Percentiles rank a stretch among this genome's conserved stretches.
These are phyloP conservation scores for Cettia cetti DNA, from an alignment of 2,113 vertebrate genomes.

Conservation along the genomic window DNA sequence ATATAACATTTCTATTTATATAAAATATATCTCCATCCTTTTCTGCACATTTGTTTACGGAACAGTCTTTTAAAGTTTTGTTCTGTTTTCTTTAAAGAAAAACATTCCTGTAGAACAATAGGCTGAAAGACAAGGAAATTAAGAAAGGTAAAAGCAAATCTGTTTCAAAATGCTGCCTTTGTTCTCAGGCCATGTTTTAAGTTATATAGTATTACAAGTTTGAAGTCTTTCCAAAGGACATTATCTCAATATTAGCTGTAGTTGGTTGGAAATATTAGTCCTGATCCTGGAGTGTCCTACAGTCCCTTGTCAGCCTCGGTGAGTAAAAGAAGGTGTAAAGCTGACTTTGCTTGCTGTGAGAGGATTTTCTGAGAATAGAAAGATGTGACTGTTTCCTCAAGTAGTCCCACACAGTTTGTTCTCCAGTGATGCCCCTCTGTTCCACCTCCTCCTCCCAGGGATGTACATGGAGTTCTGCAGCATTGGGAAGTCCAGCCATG, in stretches of 20 bases:
- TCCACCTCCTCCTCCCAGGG: background rate
- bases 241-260: background rate
- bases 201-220: background rate
- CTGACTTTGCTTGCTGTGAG: background rate
- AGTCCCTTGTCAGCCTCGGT: background rate
- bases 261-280: background rate
- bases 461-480: background rate
- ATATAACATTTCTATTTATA: background rate
- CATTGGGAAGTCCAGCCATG: background rate
- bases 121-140: background rate
- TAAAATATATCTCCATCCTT: background rate
- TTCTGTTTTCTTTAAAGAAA: background rate
- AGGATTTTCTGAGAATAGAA: conserved; percentile 25
- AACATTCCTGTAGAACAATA: background rate
- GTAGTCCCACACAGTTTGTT: background rate
- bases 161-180: background rate
- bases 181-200: background rate
- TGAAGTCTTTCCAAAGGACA: background rate
- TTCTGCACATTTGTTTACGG: background rate
- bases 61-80: background rate
- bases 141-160: background rate
- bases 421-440: background rate
- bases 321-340: background rate
- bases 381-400: background rate
- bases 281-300: background rate